Evolutionary conservation across 2,113 vertebrate genomes (phyloP).

Genomic region (Hoplias malabaricus): DNA sequence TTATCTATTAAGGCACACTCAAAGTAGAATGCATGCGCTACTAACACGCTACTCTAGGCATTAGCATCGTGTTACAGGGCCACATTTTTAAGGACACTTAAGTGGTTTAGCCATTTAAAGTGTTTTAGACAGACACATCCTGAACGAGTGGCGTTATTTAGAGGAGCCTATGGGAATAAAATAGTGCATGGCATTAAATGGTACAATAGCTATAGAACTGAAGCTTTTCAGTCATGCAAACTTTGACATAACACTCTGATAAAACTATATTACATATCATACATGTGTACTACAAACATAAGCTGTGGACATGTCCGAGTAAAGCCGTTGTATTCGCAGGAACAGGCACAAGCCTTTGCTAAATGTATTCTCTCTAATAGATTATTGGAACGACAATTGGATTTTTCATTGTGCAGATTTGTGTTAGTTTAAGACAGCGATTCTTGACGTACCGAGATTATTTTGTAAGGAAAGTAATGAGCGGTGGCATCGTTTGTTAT

Average conservation of each 20-base stretch:
- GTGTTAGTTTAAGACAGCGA: no score
- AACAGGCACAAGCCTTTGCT: no score
- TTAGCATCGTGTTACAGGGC: neutral
- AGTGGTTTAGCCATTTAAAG: neutral
- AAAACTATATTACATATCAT: neutral
- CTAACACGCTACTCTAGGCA: neutral
- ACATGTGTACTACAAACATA: neutral
- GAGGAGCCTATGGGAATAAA: neutral
- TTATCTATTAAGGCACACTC: neutral
- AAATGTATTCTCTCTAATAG: no score
- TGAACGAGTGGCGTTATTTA: neutral
- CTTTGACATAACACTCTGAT: neutral
- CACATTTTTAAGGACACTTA: slow-evolving; percentile 9
- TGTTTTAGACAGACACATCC: neutral
- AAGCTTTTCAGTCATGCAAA: neutral
- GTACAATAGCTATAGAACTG: neutral
- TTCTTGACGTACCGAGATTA: no score
- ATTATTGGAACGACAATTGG: no score
- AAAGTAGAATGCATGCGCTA: no score
- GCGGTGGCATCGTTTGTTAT: no score
- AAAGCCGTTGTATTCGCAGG: no score
- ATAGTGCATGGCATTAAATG: neutral
- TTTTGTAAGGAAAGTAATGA: no score
- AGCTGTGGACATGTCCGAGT: neutral
- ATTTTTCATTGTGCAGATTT: no score